Percentiles rank a stretch among this genome's conserved stretches.
These are phyloP conservation scores for Paelopatides confundens DNA, from an alignment of 53 echinoderm and acorn worm genomes.

Conservation along the genomic window DNA sequence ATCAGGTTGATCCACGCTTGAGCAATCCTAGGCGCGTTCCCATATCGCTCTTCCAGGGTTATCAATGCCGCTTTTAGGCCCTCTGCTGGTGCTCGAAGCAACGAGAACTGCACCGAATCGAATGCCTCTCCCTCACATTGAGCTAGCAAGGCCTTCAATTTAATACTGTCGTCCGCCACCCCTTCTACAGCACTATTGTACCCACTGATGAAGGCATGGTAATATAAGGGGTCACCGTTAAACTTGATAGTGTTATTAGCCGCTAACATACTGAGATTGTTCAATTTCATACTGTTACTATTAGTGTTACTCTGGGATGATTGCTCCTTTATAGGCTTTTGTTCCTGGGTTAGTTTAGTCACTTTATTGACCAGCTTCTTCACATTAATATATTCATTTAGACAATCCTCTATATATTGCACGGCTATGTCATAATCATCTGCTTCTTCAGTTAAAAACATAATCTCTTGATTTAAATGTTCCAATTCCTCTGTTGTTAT, in stretches of 20 bases:
- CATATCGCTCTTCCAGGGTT: not conserved
- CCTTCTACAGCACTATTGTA: not conserved
- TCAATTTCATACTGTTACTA: not conserved
- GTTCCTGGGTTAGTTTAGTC: not conserved
- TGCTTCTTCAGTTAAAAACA: constrained; percentile 31
- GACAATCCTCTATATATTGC: constrained; percentile 32
- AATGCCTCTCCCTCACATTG: constrained; percentile 49
- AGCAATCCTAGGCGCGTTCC: constrained; percentile 47
- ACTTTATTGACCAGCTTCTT: not conserved
- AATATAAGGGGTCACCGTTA: constrained; percentile 56
- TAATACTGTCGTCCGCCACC: constrained; percentile 4
- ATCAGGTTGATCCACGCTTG: constrained; percentile 53
- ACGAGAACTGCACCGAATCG: constrained; percentile 6
- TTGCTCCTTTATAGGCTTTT: not conserved
- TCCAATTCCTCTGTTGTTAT: not conserved
- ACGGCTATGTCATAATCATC: constrained; percentile 15
- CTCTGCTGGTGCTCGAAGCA: not conserved
- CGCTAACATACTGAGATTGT: constrained; percentile 14
- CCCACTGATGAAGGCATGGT: not conserved
- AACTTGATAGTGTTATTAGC: constrained; percentile 57
- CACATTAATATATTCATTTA: not conserved
- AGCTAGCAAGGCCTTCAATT: constrained; percentile 49
- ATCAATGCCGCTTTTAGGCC: not conserved
- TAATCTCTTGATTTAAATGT: not conserved
- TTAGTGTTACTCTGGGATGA: not conserved